Percentiles rank a stretch among this genome's conserved stretches.
phyloP scores from a whole-genome alignment of 2,888 invertebrate genomes.

The Erpobdella octoculata region DNA sequence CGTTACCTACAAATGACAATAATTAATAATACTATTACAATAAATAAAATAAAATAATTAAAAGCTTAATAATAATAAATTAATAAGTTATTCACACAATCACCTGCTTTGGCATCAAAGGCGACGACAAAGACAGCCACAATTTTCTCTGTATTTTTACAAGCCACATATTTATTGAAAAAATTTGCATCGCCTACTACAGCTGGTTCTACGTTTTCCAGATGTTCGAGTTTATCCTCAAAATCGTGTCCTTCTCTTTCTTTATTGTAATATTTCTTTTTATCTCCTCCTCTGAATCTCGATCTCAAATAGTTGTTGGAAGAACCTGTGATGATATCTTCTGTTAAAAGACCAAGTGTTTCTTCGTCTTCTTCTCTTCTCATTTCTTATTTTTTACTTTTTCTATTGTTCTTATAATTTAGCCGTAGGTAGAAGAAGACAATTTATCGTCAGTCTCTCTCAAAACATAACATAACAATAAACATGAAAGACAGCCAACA shows the following conservation, averaged over 20 bases:
- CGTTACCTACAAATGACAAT: constrained; percentile 46
- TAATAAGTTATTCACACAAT: constrained; percentile 13
- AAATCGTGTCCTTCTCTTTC: constrained; percentile 1
- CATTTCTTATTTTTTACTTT: constrained; percentile 6
- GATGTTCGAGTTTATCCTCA: no score
- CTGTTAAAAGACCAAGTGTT: not conserved
- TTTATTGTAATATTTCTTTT: not conserved
- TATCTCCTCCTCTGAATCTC: not conserved
- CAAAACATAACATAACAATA: no score
- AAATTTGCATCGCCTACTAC: not conserved
- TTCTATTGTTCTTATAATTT: not conserved
- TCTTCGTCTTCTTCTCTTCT: not conserved
- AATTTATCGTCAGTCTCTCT: no score
- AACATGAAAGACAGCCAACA: no score
- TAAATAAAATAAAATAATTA: not conserved
- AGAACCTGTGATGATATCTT: not conserved
- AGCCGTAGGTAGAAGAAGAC: no score
- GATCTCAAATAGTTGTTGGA: not conserved
- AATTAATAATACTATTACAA: not conserved
- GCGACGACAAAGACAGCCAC: constrained; percentile 53
- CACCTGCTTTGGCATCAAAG: constrained; percentile 49
- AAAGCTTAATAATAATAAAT: not conserved
- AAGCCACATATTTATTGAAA: not conserved
- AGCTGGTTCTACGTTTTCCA: not conserved
- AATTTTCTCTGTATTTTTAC: constrained; percentile 36